Base-by-base conservation (phyloP, 1,140 invertebrate species). In the Saccostrea cuccullata region DNA sequence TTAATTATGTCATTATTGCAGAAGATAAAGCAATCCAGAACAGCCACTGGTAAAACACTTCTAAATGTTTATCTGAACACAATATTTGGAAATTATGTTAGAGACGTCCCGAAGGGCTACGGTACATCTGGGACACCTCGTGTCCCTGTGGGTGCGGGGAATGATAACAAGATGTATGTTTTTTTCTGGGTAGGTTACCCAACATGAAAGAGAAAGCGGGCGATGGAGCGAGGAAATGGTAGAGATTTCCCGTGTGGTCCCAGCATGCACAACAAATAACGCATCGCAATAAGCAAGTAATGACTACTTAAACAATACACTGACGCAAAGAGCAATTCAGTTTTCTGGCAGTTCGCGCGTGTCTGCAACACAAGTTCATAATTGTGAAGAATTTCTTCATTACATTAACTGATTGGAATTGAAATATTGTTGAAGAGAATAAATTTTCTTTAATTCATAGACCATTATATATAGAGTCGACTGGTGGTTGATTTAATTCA, bases 391-490 rank as follows among this genome's bases (percentile, higher is more conserved):
- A 77, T 77, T 77, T 77, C 70, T 77, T 77, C 70, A 77, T 77
- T 77, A 77, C 70, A 77, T 77, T 77, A 77, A 77, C 70, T 77
- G 70, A 77, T 77, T 77, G 70, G 70, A 77, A 77, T 77, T 77
- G 70, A 77, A 77, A 77, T 77, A 77, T 77, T 77, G 70, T 77
- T 77, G 70, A 77, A 77, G 70, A 77, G 70, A 77, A 77, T 77
- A 30, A 77, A 77, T 77, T 77, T 77, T 77, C 70, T 77, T 77
- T 77, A 77, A 77, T 77, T 77, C 70, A 77, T 77, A 77, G 70
- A 77, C 70, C 26, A 77, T 77, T 77, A 77, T 36, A 36, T 30
- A 15, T 77, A 77, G 70, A 77, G 70, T 77, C 26, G 36, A n/a
- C 70, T 77, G 70, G 70, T 77, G 70, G 70, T 77, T 36, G 70